Conservation (phyloP, 2,888 invertebrate genomes). For the Caenorhabditis auriculariae region DNA sequence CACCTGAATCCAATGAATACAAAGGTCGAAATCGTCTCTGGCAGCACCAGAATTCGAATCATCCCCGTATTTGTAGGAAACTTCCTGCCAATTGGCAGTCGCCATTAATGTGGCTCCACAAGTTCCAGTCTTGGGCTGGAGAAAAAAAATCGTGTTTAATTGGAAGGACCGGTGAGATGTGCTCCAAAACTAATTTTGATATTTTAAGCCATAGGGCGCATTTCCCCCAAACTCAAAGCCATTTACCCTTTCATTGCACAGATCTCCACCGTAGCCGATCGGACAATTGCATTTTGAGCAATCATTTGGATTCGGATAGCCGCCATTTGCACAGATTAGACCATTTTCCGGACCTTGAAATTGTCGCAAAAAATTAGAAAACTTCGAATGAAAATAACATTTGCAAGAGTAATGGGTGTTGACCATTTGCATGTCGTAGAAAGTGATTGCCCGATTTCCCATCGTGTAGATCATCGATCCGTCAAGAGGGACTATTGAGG, state of each 20-base stretch:
- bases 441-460: conserved; percentile 23
- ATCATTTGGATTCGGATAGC: conserved; percentile 53
- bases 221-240: no score
- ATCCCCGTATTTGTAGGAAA: conserved; percentile 18
- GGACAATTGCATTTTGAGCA: conserved; percentile 48
- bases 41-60: conserved; percentile 7
- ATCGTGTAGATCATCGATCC: conserved; percentile 21
- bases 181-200: no score
- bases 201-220: no score
- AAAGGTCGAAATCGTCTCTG: conserved; percentile 11
- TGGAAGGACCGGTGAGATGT: no score
- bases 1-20: conserved; percentile 23
- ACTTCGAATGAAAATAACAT: not conserved
- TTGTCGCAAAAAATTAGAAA: not conserved
- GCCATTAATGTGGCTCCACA: conserved; percentile 16
- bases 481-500: conserved; percentile 27
- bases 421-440: conserved; percentile 23
- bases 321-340: conserved; percentile 43
- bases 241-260: conserved; percentile 17
- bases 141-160: not conserved
- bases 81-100: conserved; percentile 11
- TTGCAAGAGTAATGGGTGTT: conserved; percentile 22
- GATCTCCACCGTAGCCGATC: conserved; percentile 38
- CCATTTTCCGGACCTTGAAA: not conserved
- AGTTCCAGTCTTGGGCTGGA: conserved; percentile 6